A percentile compares a stretch with the other conserved stretches of the same genome.
Conservation (phyloP, 2,113 vertebrate species). For the Illadopsis cleaveri region DNA sequence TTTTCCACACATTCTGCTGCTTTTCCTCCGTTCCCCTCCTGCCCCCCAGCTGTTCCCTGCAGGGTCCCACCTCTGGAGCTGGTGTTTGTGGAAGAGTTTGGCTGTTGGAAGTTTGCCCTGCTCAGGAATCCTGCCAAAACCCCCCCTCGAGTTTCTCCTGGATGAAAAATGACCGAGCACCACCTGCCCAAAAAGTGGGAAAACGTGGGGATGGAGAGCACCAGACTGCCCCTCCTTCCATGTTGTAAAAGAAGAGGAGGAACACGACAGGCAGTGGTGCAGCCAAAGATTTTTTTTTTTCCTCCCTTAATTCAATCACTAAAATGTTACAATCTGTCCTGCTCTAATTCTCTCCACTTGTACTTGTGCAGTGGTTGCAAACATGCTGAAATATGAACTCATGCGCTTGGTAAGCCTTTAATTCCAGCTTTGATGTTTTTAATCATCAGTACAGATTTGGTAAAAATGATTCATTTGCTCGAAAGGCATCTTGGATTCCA, state of each 20-base stretch:
- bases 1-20: neutral
- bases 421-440: slow-evolving; percentile 67
- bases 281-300: neutral
- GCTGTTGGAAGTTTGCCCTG: slow-evolving; percentile 23
- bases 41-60: neutral
- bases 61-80: neutral
- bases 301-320: neutral
- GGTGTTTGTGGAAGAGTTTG: neutral
- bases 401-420: slow-evolving; percentile 43
- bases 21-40: neutral
- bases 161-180: neutral
- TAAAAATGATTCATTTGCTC: slow-evolving; percentile 56
- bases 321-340: neutral
- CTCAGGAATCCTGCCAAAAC: slow-evolving; percentile 7
- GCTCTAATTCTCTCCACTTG: slow-evolving; percentile 15
- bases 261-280: neutral
- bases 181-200: slow-evolving; percentile 5
- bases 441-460: slow-evolving; percentile 50
- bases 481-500: neutral
- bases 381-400: slow-evolving; percentile 27
- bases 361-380: neutral
- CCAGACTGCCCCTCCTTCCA: neutral
- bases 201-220: neutral
- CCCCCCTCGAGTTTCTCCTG: neutral
- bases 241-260: neutral